Base-by-base conservation (phyloP, 2,797 vertebrate species). In the Scleropages formosus region DNA sequence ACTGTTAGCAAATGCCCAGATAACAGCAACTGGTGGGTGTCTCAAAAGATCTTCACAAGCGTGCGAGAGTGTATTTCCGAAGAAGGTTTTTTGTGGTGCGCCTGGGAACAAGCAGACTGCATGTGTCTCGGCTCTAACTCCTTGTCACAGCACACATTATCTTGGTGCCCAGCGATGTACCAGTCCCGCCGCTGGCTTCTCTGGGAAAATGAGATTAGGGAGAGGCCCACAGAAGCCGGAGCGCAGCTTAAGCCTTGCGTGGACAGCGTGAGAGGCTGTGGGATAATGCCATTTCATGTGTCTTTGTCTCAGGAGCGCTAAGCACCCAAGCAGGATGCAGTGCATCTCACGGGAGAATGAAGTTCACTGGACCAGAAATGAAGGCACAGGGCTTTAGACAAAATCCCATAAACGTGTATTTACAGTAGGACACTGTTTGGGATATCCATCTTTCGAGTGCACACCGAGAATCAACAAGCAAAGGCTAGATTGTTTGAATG, bases 211-310 rank as follows among this genome's bases (percentile, higher is more conserved):
- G 82, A 88, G 91, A 93, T 93, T 92, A 93, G 81, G 74, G 79
- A 82, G 81, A 79, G 87, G 90, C 89, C 88, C 88, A 85, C 82
- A 75, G 87, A 85, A 87, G 76, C 69, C 75, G 65, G 47, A 44
- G 66, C 39, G 22, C 80, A 80, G 83, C 89, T 91, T 86, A 86
- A 87, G 80, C 87, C 76, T 87, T 89, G 87, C 80, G 75, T 87
- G 88, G 86, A 89, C 76, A 79, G 77, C 84, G 82, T 83, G 82
- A 87, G 84, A 90, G 83, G 82, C 84, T 81, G 88, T 86, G 87
- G 87, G 89, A 91, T 91, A 90, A 93, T 89, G 82, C 81, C 78
- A 85, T 92, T 91, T 89, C 80, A 87, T 88, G 88, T 89, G 80
- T 84, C 73, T 77, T 80, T 85, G 84, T 85, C 80, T 86, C 62